Percentiles rank a stretch among this genome's conserved stretches.
Evolutionary conservation across 92 coral and sea anemone species (phyloP).

Genomic region (Palythoa grandis): DNA sequence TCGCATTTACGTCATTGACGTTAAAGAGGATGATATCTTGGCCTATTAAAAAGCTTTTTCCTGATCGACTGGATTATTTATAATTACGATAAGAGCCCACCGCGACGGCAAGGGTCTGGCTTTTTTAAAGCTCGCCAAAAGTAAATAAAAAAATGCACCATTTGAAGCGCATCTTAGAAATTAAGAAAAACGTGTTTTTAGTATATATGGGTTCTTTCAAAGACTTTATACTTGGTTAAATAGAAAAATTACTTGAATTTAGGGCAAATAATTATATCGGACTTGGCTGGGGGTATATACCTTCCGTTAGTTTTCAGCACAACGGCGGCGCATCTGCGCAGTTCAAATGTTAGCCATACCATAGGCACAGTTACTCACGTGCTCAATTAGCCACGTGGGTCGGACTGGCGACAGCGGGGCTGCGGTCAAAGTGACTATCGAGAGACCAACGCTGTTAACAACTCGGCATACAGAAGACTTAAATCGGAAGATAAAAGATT

Average conservation of each 20-base stretch:
- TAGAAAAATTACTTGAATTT: not conserved
- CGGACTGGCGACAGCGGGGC: slow-evolving; percentile 18
- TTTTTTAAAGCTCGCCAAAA: not conserved
- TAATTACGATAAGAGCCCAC: not conserved
- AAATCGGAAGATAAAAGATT: slow-evolving; percentile 1
- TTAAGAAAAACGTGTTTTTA: not conserved
- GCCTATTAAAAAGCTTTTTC: not conserved
- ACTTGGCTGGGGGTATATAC: no score
- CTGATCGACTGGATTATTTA: not conserved
- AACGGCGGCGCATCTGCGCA: not conserved
- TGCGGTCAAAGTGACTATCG: not conserved
- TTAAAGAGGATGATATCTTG: not conserved
- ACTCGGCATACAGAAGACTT: not conserved
- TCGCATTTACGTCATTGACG: not conserved
- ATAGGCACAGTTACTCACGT: not conserved
- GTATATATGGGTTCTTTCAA: not conserved
- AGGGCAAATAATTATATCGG: not conserved
- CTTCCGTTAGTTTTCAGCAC: not conserved
- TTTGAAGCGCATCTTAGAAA: not conserved
- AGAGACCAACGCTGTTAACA: slow-evolving; percentile 18
- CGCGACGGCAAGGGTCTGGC: not conserved
- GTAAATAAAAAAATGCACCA: not conserved
- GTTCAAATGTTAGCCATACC: not conserved
- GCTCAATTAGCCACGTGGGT: not conserved
- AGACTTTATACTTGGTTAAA: not conserved